Conservation (phyloP, 2,113 vertebrate species). For the Colossoma macropomum region DNA sequence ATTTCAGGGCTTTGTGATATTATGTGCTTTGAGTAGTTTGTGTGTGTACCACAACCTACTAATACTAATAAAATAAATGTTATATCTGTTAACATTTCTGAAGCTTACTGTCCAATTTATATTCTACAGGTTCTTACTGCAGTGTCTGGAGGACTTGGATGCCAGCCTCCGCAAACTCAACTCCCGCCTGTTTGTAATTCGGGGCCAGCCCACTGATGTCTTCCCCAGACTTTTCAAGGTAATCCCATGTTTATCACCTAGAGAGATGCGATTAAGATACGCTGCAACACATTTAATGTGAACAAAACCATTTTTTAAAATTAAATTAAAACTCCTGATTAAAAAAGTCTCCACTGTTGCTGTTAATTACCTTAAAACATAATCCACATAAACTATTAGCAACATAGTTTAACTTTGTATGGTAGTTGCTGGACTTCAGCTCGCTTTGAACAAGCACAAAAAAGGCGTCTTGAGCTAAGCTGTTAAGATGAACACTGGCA, state of each 20-base stretch:
- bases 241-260: constrained; percentile 3
- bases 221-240: constrained; percentile 98
- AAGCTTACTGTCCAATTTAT: neutral
- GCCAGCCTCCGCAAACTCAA: constrained; percentile 93
- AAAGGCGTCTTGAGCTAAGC: too few relatives aligned
- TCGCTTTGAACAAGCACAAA: too few relatives aligned
- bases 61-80: neutral
- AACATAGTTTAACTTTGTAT: too few relatives aligned
- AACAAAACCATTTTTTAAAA: too few relatives aligned
- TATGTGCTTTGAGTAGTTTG: neutral
- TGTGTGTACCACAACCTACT: neutral
- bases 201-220: constrained; percentile 97
- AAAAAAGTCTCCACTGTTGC: too few relatives aligned
- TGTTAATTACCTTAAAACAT: too few relatives aligned
- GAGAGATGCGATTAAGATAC: neutral
- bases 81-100: neutral
- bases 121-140: constrained; percentile 87
- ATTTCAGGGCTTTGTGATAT: neutral
- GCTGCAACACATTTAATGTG: neutral
- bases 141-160: constrained; percentile 95
- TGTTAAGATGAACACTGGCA: too few relatives aligned
- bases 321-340: too few relatives aligned
- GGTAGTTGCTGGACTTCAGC: too few relatives aligned
- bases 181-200: constrained; percentile 95
- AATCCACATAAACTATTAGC: too few relatives aligned